These are phyloP conservation scores for Arion vulgaris DNA, from an alignment of 1,140 invertebrate species.

Conservation along the genomic window DNA sequence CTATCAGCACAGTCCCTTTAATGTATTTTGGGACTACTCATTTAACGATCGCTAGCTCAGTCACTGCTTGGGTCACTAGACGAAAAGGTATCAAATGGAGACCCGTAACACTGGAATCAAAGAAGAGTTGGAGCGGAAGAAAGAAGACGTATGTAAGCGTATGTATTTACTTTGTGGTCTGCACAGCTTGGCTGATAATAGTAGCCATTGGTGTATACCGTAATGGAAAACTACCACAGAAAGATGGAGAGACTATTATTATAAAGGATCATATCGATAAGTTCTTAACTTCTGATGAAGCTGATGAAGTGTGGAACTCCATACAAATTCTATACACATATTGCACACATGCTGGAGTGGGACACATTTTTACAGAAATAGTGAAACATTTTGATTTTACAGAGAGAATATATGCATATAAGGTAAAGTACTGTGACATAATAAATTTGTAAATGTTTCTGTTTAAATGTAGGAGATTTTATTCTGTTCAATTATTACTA, in stretches of 20 bases:
- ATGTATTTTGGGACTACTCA: conserved; percentile 78
- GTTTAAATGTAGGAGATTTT: no score
- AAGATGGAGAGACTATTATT: conserved; percentile 89
- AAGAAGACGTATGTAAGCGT: conserved; percentile 72
- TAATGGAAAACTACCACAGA: conserved; percentile 89
- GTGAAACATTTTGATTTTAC: conserved; percentile 87
- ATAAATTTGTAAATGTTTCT: no score
- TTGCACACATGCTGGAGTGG: conserved; percentile 80
- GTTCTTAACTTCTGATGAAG: conserved; percentile 89
- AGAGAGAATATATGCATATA: conserved; percentile 91
- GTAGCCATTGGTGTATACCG: conserved; percentile 89
- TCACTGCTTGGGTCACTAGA: conserved; percentile 51
- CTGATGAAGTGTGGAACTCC: conserved; percentile 82
- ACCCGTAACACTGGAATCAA: background rate
- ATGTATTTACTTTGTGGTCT: conserved; percentile 76
- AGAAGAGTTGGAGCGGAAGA: conserved; percentile 73
- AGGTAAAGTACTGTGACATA: no score
- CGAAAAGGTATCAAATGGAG: conserved; percentile 58
- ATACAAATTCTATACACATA: conserved; percentile 81
- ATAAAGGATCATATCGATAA: conserved; percentile 86
- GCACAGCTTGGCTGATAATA: conserved; percentile 81
- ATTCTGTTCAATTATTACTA: no score
- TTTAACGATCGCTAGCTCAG: conserved; percentile 43
- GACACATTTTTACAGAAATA: conserved; percentile 91
- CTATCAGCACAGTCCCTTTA: conserved; percentile 79